Percentiles rank a stretch among this genome's conserved stretches.
These are phyloP conservation scores for Charaxes varanes DNA, from an alignment of 1,140 invertebrate species.

Conservation along the genomic window DNA sequence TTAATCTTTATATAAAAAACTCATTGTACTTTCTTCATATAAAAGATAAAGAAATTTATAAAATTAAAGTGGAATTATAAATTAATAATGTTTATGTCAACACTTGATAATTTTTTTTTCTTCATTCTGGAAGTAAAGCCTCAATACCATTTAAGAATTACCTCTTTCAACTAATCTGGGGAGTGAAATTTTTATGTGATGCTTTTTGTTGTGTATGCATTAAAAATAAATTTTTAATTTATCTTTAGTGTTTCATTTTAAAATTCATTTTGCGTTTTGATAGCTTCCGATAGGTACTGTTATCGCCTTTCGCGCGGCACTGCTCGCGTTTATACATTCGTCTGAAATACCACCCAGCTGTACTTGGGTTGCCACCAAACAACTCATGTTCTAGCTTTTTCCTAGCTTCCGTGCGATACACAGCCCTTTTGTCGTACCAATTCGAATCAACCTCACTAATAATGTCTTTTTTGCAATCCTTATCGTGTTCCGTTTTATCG, in stretches of 20 bases:
- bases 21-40: too few species aligned
- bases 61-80: too few species aligned
- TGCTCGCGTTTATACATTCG: conserved; percentile 60
- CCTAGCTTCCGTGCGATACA: conserved; percentile 39
- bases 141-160: too few species aligned
- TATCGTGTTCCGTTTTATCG: conserved; percentile 13
- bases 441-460: conserved; percentile 18
- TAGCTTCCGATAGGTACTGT: conserved; percentile 24
- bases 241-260: conserved; percentile 44
- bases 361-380: conserved; percentile 40
- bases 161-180: too few species aligned
- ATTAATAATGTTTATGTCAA: too few species aligned
- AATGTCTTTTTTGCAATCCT: conserved; percentile 16
- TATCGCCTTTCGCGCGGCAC: conserved; percentile 39
- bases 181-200: too few species aligned
- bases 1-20: too few species aligned
- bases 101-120: too few species aligned
- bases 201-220: too few species aligned
- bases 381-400: conserved; percentile 46
- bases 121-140: too few species aligned
- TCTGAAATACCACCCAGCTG: conserved; percentile 62
- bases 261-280: conserved; percentile 34
- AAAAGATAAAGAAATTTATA: too few species aligned
- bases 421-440: conserved; percentile 54
- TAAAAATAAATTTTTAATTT: not conserved